phyloP scores from a whole-genome alignment of 2,113 vertebrate species.

The Vulpes vulpes region DNA sequence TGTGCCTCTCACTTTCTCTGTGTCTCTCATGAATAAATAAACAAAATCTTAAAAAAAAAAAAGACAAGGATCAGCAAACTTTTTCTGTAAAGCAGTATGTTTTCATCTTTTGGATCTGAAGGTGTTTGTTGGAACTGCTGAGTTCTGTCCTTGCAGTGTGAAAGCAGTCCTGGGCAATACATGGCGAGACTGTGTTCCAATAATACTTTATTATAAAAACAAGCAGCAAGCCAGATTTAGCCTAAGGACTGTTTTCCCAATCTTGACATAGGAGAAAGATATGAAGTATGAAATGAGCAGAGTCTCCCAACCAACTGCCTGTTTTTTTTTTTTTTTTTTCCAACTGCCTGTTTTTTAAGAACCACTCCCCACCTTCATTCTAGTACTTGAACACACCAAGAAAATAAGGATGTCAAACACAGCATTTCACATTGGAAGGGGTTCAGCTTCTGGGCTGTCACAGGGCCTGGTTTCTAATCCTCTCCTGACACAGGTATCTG shows the following conservation, averaged over 20 bases:
- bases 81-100: background rate
- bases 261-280: background rate
- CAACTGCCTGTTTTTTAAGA: background rate
- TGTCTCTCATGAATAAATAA: too few species aligned
- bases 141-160: background rate
- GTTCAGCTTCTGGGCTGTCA: background rate
- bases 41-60: too few species aligned
- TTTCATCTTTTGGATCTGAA: background rate
- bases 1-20: too few species aligned
- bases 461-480: background rate
- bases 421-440: background rate
- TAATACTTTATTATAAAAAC: background rate
- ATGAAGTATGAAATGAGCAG: background rate
- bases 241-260: background rate
- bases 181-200: background rate
- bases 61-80: background rate
- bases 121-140: background rate
- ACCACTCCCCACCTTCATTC: background rate
- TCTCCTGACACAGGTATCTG: background rate
- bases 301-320: background rate
- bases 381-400: background rate
- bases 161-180: background rate
- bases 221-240: background rate
- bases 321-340: too few species aligned
- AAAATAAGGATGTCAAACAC: background rate